Base-by-base conservation (phyloP, 2,113 vertebrate species). In the Planiliza haematocheilus region DNA sequence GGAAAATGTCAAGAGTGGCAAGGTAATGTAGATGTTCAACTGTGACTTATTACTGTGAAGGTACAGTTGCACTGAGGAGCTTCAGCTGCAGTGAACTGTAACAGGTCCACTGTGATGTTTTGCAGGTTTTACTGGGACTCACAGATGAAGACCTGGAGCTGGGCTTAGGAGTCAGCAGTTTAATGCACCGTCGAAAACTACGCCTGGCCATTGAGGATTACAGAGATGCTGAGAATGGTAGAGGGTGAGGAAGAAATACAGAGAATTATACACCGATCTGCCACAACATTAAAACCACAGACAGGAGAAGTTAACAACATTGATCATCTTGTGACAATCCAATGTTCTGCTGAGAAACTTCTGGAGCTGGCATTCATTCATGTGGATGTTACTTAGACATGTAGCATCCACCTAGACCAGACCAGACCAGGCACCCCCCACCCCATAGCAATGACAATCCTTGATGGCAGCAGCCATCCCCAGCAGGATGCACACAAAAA, bases 181-280 rank as follows among this genome's bases (percentile, higher is more conserved):
- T 94, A 55, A 93, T 96, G 94, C 95, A 96, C 85, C 93, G 95
- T 24, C 88, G 95, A 24, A 96, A 96, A 82, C 93, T 96, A 8
- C 94, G 95, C 7, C 84, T 96, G 79, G 95, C 95, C 77, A 95
- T 96, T 4, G 96, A 96, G 79, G 95, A 96, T 84, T 96, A 96
- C 89, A 92, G 95, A 0, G 94, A 96, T 1, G 95, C 94, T 0
- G 96, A 96, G 79, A 90, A 87, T 0, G 95, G 95, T 52, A 79
- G 91, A 86, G 93, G 95, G 95, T 96, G 83, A 94, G 94, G 43
- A 79, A 60, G n/a, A 36, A 18, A 57, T 36, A 38, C 3, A 17
- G 20, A 21, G 12, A 43, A 16, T 18, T 9, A 16, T 72, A 1
- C 0, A 5, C 24, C 24, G 24, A 30, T 30, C 24, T 3, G 24